These are phyloP conservation scores for Globodera rostochiensis DNA, from an alignment of 1,140 invertebrate species.

Conservation along the genomic window DNA sequence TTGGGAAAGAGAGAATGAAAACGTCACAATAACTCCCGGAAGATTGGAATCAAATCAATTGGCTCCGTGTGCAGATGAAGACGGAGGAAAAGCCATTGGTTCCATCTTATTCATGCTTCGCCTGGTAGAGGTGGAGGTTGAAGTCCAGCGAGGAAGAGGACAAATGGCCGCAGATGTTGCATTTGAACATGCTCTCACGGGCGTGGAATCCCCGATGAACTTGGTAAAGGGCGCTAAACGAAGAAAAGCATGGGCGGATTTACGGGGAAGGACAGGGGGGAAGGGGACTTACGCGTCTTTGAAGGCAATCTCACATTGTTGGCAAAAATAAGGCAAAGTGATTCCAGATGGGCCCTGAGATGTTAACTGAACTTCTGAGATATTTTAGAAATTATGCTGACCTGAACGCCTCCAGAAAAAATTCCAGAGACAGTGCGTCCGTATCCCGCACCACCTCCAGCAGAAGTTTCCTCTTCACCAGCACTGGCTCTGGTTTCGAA, in stretches of 20 bases:
- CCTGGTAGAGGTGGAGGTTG: conserved; percentile 84
- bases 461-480: neutral
- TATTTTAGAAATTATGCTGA: neutral
- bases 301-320: conserved; percentile 56
- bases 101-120: conserved; percentile 72
- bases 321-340: conserved; percentile 44
- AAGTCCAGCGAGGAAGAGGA: conserved; percentile 82
- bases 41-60: neutral
- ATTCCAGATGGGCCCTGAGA: neutral
- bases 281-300: conserved; percentile 52
- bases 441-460: neutral
- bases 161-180: conserved; percentile 86
- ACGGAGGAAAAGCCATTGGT: neutral
- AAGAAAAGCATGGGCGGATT: conserved; percentile 72
- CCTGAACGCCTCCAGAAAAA: neutral
- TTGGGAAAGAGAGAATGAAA: neutral
- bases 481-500: neutral
- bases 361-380: neutral
- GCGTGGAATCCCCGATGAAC: conserved; percentile 96
- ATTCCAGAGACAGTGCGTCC: neutral
- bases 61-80: neutral
- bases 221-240: conserved; percentile 78
- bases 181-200: conserved; percentile 84
- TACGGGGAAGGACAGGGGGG: conserved; percentile 79
- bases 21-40: neutral